Evolutionary conservation across 2,888 invertebrate genomes (phyloP).

Genomic region (Dione vanillae): DNA sequence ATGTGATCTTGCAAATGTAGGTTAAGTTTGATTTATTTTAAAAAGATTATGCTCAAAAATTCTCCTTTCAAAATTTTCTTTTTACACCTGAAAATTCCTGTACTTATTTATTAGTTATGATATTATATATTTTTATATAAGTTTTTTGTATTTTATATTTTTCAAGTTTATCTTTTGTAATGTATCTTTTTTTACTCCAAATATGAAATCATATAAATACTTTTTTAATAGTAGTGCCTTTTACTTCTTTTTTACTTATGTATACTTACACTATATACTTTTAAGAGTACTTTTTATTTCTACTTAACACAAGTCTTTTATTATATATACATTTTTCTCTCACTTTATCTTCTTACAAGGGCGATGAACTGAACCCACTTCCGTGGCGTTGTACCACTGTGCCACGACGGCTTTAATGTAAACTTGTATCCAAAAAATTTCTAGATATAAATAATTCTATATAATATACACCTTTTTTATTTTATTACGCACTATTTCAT

Average conservation of each 20-base stretch:
- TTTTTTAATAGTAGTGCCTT: too few species aligned
- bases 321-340: too few species aligned
- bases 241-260: too few species aligned
- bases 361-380: too few species aligned
- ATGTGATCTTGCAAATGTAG: neutral
- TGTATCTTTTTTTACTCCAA: neutral
- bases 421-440: neutral
- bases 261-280: neutral
- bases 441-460: neutral
- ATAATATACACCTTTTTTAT: neutral
- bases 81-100: neutral
- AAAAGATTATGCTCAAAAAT: neutral
- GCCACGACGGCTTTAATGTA: too few species aligned
- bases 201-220: too few species aligned
- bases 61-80: neutral
- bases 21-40: neutral
- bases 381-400: too few species aligned
- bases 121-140: constrained; percentile 37
- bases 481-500: constrained; percentile 41
- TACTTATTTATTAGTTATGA: constrained; percentile 45
- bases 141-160: constrained; percentile 16
- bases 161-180: neutral
- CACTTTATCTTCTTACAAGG: too few species aligned
- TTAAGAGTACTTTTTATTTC: too few species aligned
- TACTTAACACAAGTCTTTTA: too few species aligned